Conservation (phyloP, 2,113 vertebrate genomes). For the Caranx melampygus region DNA sequence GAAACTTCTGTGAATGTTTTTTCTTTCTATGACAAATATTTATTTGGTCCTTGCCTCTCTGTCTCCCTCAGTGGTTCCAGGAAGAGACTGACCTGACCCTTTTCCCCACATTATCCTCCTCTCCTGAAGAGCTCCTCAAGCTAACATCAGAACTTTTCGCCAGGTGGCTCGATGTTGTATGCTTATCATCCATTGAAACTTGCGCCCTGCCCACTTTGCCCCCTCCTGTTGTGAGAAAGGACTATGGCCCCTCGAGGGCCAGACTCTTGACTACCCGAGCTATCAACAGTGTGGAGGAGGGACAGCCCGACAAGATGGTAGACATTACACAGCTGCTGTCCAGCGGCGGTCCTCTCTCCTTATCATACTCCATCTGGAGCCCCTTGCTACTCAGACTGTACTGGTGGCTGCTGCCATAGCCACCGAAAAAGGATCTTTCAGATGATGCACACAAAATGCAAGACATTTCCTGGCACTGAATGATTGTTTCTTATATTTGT, state of each 20-base stretch:
- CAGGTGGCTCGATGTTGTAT: slow-evolving; percentile 73
- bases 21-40: background rate
- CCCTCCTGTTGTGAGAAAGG: slow-evolving; percentile 59
- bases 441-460: slow-evolving; percentile 75
- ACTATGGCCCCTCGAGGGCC: slow-evolving; percentile 56
- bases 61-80: slow-evolving; percentile 73
- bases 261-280: slow-evolving; percentile 65
- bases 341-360: slow-evolving; percentile 26
- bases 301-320: slow-evolving; percentile 34
- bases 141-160: slow-evolving; percentile 77
- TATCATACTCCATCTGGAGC: slow-evolving; percentile 54
- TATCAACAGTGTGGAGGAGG: slow-evolving; percentile 43
- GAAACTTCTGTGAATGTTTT: background rate
- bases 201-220: slow-evolving; percentile 75
- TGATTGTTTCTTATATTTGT: slow-evolving; percentile 58
- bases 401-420: slow-evolving; percentile 65
- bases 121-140: slow-evolving; percentile 80
- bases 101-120: slow-evolving; percentile 65
- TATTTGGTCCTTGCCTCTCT: background rate
- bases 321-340: slow-evolving; percentile 23
- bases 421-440: slow-evolving; percentile 34
- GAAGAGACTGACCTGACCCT: slow-evolving; percentile 70
- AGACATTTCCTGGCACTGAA: slow-evolving; percentile 76
- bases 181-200: slow-evolving; percentile 39
- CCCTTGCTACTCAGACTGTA: slow-evolving; percentile 71